Conservation (phyloP, 2,797 vertebrate species). For the Distichodus sexfasciatus region DNA sequence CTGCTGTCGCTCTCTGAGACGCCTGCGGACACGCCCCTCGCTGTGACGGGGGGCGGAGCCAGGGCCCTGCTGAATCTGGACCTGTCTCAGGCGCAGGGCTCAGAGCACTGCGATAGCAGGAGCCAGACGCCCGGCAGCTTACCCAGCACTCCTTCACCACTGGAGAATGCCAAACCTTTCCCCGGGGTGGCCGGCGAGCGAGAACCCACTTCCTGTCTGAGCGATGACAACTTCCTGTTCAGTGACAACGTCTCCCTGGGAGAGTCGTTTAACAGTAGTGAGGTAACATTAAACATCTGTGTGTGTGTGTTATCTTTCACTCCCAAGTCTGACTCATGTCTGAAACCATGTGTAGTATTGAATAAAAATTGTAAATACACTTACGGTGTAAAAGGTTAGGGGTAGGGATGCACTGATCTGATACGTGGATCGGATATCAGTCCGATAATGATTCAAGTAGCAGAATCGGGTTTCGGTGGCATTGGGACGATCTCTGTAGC, state of each 20-base stretch:
- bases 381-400: no score
- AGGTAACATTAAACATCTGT: no score
- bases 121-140: slow-evolving; percentile 86
- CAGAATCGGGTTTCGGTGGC: no score
- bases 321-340: no score
- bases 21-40: slow-evolving; percentile 60
- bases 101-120: slow-evolving; percentile 77
- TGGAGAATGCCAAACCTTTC: slow-evolving; percentile 83
- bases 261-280: slow-evolving; percentile 79
- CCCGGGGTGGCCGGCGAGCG: slow-evolving; percentile 68
- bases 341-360: no score
- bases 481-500: no score
- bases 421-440: no score
- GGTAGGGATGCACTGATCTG: no score
- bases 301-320: no score
- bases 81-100: slow-evolving; percentile 81
- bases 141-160: slow-evolving; percentile 90
- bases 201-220: slow-evolving; percentile 67
- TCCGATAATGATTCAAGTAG: no score
- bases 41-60: slow-evolving; percentile 73
- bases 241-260: slow-evolving; percentile 80
- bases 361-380: no score
- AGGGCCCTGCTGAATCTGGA: slow-evolving; percentile 83
- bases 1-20: slow-evolving; percentile 75
- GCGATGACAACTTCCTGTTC: slow-evolving; percentile 76